Base-by-base conservation (phyloP, 2,113 vertebrate species). In the Pituophis catenifer region DNA sequence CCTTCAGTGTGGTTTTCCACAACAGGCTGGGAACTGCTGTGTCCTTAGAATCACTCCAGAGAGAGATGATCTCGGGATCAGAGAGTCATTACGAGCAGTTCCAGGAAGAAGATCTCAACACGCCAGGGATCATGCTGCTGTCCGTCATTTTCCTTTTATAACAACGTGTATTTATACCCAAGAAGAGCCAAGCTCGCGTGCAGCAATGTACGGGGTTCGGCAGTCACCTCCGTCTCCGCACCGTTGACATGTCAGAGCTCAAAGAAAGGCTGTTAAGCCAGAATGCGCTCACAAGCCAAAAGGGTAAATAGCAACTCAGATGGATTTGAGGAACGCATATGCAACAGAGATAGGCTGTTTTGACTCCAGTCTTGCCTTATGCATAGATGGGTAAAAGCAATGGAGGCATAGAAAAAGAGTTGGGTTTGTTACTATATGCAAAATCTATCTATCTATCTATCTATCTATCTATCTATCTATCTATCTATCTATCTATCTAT, bases 121-220 rank as follows among this genome's bases (percentile, higher is more conserved):
- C 88, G 70, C 53, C 44, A 95, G 65, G 70, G 90, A 95, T 90
- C 93, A 86, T 88, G 90, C 92, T 94, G 91, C 7, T 0, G 81
- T 86, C 93, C 7, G 92, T 13, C 90, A 93, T 95, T 57, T 94
- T 93, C 95, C 92, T 95, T 96, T 96, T 95, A 93, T 94, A 97
- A 96, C 89, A 91, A 0, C 0, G 33, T 55, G 93, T 94, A 95
- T 97, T 96, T 96, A 95, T 94, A 94, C 94, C 86, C 94, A 33
- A 53, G 93, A 57, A 95, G 95, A 95, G 93, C 5, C 86, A 94
- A 92, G 93, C 93, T 97, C 94, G 81, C 93, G 89, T 4, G n/a
- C 90, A 89, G 53, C 0, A 93, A 26, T 0, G 93, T 70, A 89
- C 59, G 44, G 88, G 85, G 3, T 29, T 2, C 53, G 59, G 65